Percentiles rank a stretch among this genome's conserved stretches.
Evolutionary conservation across 2,113 vertebrate genomes (phyloP).

Genomic region (Noctilio leporinus): DNA sequence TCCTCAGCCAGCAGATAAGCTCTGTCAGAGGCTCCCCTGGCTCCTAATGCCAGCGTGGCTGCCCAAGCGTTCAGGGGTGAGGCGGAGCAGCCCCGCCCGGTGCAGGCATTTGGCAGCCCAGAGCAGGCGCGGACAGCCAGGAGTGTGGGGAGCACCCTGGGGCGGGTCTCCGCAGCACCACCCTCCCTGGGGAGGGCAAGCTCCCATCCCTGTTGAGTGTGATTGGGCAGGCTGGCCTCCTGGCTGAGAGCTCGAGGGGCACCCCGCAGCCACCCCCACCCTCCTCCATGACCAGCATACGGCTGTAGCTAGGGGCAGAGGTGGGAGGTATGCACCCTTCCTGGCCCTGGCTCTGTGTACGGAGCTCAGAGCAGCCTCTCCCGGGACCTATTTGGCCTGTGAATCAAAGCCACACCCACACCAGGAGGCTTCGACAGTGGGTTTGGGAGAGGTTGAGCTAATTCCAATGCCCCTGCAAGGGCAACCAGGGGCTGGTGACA

Average conservation of each 20-base stretch:
- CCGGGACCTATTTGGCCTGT: not conserved
- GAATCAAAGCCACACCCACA: not conserved
- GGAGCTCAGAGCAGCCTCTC: not conserved
- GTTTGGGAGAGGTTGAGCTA: not conserved
- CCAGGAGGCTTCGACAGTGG: not conserved
- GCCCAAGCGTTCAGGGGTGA: slow-evolving; percentile 36
- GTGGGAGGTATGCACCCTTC: fast-evolving
- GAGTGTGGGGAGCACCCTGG: not conserved
- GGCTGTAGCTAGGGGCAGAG: not conserved
- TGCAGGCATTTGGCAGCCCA: not conserved
- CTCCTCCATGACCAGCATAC: not conserved
- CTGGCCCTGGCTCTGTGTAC: fast-evolving
- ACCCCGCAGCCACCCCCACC: not conserved
- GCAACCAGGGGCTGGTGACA: not conserved
- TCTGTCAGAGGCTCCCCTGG: slow-evolving; percentile 8
- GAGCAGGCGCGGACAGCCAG: not conserved
- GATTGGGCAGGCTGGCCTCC: not conserved
- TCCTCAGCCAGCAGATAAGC: not conserved
- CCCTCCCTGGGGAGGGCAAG: not conserved
- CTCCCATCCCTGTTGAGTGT: not conserved
- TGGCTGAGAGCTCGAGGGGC: not conserved
- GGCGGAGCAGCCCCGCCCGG: not conserved
- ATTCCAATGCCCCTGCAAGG: not conserved
- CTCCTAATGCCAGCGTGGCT: not conserved
- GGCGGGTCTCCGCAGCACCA: not conserved